phyloP scores from a whole-genome alignment of 2,888 invertebrate genomes.

The Lithophane semibrunnea region DNA sequence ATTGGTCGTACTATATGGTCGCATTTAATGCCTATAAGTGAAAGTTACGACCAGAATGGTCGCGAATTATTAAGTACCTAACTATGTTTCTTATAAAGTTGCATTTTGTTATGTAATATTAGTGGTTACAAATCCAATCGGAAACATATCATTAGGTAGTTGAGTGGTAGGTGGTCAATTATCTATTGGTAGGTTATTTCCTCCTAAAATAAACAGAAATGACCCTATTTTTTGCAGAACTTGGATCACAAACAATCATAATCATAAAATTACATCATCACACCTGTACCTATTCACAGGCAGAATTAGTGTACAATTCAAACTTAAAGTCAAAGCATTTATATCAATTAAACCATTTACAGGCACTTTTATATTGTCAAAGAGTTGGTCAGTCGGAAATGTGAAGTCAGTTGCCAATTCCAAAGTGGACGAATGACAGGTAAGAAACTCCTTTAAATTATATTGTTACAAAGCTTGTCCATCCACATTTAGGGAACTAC shows the following conservation, averaged over 20 bases:
- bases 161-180: neutral
- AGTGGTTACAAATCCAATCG: conserved; percentile 28
- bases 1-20: neutral
- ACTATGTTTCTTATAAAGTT: conserved; percentile 13
- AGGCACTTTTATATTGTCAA: too few relatives aligned
- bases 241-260: neutral
- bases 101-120: conserved; percentile 28
- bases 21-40: conserved; percentile 37
- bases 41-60: conserved; percentile 46
- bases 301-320: neutral
- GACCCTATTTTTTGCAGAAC: neutral
- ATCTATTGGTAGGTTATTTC: neutral
- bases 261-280: neutral
- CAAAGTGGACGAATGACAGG: too few relatives aligned
- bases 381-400: too few relatives aligned
- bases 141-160: conserved; percentile 14
- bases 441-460: too few relatives aligned
- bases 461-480: too few relatives aligned
- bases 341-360: too few relatives aligned
- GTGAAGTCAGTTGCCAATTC: too few relatives aligned
- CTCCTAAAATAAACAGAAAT: neutral
- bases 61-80: conserved; percentile 43
- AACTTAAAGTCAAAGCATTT: too few relatives aligned
- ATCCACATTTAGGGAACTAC: too few relatives aligned
- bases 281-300: neutral